Evolutionary conservation across 2,888 invertebrate genomes (phyloP).

Genomic region (Phaedon cochleariae): DNA sequence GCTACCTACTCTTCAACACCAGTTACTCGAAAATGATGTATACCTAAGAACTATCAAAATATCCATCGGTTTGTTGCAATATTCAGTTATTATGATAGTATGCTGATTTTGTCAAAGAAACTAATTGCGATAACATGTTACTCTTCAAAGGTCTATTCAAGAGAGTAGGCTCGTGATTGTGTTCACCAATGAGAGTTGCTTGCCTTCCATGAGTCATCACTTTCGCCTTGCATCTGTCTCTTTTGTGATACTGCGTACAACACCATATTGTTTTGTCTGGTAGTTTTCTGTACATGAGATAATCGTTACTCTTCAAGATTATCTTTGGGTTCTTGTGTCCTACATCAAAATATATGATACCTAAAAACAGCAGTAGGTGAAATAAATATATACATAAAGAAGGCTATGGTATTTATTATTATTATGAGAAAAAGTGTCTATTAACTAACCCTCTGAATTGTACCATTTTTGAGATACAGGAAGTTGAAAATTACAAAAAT

Average conservation of each 20-base stretch:
- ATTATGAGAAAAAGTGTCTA: too few species aligned
- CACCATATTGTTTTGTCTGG: conserved; percentile 43
- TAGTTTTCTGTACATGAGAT: conserved; percentile 40
- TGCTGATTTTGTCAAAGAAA: conserved; percentile 25
- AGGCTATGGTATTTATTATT: too few species aligned
- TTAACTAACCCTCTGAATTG: too few species aligned
- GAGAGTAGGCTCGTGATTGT: conserved; percentile 38
- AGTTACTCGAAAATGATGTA: too few species aligned
- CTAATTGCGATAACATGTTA: conserved; percentile 30
- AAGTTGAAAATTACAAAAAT: too few species aligned
- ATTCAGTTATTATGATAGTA: conserved; percentile 7
- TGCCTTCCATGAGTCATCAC: conserved; percentile 39
- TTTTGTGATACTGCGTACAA: conserved; percentile 43
- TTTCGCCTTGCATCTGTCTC: conserved; percentile 40
- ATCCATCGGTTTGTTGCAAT: too few species aligned
- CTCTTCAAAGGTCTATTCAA: conserved; percentile 24
- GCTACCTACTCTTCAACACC: too few species aligned
- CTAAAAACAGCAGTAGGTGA: conserved; percentile 31
- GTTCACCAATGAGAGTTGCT: conserved; percentile 36
- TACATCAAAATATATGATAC: conserved; percentile 41
- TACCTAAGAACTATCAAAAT: too few species aligned
- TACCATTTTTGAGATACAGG: too few species aligned
- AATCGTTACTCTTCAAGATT: conserved; percentile 42
- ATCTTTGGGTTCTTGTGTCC: conserved; percentile 47
- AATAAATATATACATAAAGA: neutral